Base-by-base conservation (phyloP, 1,140 invertebrate genomes). In the Musca vetustissima region DNA sequence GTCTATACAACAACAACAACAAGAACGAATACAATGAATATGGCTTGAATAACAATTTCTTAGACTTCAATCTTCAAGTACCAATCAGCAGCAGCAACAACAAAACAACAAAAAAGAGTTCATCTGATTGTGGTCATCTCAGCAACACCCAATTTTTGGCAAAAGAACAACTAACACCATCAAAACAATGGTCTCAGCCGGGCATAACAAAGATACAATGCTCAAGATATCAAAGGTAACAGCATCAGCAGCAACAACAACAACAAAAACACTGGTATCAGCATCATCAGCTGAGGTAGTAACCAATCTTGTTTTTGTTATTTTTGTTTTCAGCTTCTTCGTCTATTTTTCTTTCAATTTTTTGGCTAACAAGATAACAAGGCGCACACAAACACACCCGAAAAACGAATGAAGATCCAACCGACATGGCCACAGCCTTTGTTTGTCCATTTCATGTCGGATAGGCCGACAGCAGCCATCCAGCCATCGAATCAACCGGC, bases 61-160 rank as follows among this genome's bases (percentile, higher is more conserved):
- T 36, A 36, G 43, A 61, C 28, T 61, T 61, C 57, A 61, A 36
- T 61, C 28, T 61, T n/a, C n/a, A 61, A 61, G 57, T 32, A 61
- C 32, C 36, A 43, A 61, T 61, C 32, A 61, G 57, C 28, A 61
- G 43, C 36, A 43, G n/a, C n/a, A n/a, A n/a, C n/a, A n/a, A n/a
- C n/a, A n/a, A n/a, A n/a, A n/a, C n/a, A n/a, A n/a, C n/a, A n/a
- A n/a, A 61, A 36, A 61, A 61, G 36, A 61, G 57, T 61, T 61
- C 57, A 61, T 61, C 57, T 21, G 57, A 61, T 61, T 36, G n/a
- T 61, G 57, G 28, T 61, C 57, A 61, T n/a, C 57, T 61, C 57
- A 61, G 57, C 21, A 61, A 61, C 57, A 61, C 57, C 57, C 57
- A 61, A 61, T 61, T 61, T 61, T 17, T 36, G 9, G 55, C 14